These are phyloP conservation scores for Astreopora myriophthalma DNA, from an alignment of 64 coral and sea anemone species.

Conservation along the genomic window DNA sequence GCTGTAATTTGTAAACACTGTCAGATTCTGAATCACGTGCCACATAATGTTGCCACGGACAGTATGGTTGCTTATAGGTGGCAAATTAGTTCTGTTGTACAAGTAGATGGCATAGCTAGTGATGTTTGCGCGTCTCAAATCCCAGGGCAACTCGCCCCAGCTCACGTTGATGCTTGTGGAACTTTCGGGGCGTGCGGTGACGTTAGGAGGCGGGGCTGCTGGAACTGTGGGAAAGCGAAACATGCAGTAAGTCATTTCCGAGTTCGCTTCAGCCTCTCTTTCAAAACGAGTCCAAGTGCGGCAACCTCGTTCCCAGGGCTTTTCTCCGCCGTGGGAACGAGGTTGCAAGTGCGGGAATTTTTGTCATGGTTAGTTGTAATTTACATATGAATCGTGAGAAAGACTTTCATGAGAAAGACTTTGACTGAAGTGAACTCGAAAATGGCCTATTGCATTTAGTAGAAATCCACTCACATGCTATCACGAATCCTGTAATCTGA, in stretches of 20 bases:
- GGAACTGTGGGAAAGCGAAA: neutral
- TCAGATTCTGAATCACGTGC: neutral
- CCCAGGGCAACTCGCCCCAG: neutral
- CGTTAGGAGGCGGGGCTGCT: neutral
- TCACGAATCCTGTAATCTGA: too few relatives aligned
- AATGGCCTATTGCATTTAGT: too few relatives aligned
- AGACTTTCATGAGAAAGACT: too few relatives aligned
- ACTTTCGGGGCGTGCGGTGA: neutral
- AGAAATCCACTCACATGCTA: too few relatives aligned
- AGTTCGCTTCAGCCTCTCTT: neutral
- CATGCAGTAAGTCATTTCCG: neutral
- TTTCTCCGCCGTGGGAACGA: too few relatives aligned
- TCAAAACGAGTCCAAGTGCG: too few relatives aligned
- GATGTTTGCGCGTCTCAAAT: neutral
- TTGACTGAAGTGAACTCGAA: too few relatives aligned
- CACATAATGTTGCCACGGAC: neutral
- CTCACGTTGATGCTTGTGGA: neutral
- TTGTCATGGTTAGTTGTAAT: too few relatives aligned
- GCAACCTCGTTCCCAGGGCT: too few relatives aligned
- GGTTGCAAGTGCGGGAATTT: too few relatives aligned
- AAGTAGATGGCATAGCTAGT: neutral
- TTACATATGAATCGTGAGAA: too few relatives aligned
- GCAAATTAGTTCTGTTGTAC: neutral
- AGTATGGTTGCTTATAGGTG: fast-evolving
- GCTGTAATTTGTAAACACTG: too few relatives aligned